Evolutionary conservation across 2,113 vertebrate genomes (phyloP).

Genomic region (Halcyon senegalensis): DNA sequence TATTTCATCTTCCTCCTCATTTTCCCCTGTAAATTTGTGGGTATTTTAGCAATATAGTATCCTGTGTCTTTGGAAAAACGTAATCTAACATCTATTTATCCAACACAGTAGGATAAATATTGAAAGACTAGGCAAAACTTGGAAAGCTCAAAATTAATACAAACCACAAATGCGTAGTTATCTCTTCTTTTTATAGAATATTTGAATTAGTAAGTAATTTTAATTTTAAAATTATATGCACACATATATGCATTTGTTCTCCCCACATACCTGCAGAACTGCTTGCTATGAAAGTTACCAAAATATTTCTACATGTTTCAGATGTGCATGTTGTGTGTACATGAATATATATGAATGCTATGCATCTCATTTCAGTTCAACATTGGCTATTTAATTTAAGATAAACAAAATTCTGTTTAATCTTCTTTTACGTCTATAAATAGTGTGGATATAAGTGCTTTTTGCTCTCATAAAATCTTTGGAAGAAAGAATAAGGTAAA

Average conservation of each 20-base stretch:
- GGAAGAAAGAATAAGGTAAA: conserved; percentile 55
- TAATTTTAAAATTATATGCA: not conserved
- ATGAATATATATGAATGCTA: not conserved
- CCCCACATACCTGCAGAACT: not conserved
- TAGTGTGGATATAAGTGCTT: not conserved
- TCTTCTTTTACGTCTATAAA: conserved; percentile 41
- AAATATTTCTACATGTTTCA: not conserved
- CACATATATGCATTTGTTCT: not conserved
- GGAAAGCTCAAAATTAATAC: not conserved
- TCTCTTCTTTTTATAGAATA: not conserved
- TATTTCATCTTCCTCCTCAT: not conserved
- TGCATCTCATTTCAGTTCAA: not conserved
- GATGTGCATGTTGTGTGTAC: not conserved
- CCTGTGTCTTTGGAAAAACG: not conserved
- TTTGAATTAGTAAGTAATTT: not conserved
- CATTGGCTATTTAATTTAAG: not conserved
- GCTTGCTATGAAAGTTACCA: not conserved
- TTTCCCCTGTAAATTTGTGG: not conserved
- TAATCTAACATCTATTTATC: not conserved
- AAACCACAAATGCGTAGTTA: not conserved
- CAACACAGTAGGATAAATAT: not conserved
- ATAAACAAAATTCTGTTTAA: conserved; percentile 17
- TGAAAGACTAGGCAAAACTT: not conserved
- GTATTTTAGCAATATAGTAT: not conserved
- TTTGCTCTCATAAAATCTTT: conserved; percentile 28